Evolutionary conservation across 2,113 vertebrate genomes (phyloP), one percentile per base, ranked within the genome.

Genomic region (Formicarius rufipectus): DNA sequence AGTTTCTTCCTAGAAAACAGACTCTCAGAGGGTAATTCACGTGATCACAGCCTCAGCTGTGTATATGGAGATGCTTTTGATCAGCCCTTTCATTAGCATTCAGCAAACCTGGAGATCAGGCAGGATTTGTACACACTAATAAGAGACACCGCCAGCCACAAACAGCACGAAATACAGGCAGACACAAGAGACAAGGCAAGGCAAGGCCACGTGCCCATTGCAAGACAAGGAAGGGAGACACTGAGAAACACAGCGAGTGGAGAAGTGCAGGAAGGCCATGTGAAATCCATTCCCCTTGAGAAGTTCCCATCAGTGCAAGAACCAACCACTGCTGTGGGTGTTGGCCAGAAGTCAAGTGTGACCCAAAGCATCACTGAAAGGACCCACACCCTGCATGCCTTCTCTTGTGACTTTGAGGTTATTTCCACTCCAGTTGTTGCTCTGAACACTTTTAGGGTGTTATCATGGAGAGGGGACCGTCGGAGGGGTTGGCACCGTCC

Each of bases 371-470:
- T 6, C 55, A 20, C 4, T 7, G 4, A 33, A 17, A 11, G 47
- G 69, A 44, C 28, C 16, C 6, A 21, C 27, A 2, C 28, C 62
- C 42, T 3, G 5, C 3, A 4, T 0, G 7, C 1, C 27, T 35
- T 4, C 24, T 2, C 24, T 0, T 10, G 37, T 4, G 59, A 35
- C 50, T 69, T 24, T 2, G 24, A 27, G 86, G 4, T 27, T n/a
- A 24, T 80, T 84, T 25, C 31, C 60, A 60, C 66, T 13, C 14
- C 1, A 33, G 21, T 23, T 58, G 22, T 35, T 35, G 42, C 44
- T 27, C 52, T 12, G 23, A 31, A 56, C 19, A 5, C 13, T 47
- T 31, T 22, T 2, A 3, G 17, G 1, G 0, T 0, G 6, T 3
- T 18, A 3, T 4, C 60, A 6, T 7, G 0, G 27, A 91, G 42